Conservation (phyloP, 2,888 invertebrate genomes). For the Tribolium freemani region DNA sequence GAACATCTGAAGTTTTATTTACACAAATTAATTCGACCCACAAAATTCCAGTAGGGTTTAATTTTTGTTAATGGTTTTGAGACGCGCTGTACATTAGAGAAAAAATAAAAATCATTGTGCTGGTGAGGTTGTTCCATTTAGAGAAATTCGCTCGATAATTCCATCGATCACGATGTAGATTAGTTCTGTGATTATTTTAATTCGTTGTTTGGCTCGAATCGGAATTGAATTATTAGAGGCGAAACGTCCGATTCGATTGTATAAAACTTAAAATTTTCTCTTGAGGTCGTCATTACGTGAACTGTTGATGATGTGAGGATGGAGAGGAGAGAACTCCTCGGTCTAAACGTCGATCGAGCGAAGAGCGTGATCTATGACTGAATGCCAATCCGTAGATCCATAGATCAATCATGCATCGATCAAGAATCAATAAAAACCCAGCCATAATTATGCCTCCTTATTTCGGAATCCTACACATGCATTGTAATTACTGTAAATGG, state of each 20-base stretch:
- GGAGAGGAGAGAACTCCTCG: slow-evolving; percentile 17
- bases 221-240: slow-evolving; percentile 41
- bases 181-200: slow-evolving; percentile 51
- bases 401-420: slow-evolving; percentile 67
- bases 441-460: slow-evolving; percentile 64
- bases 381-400: slow-evolving; percentile 64
- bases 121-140: not conserved
- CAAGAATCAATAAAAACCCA: slow-evolving; percentile 65
- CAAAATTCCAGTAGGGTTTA: no score
- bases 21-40: slow-evolving; percentile 7
- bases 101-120: no score
- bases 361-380: slow-evolving; percentile 65
- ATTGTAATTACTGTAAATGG: slow-evolving; percentile 67
- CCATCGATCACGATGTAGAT: slow-evolving; percentile 55
- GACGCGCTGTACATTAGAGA: no score
- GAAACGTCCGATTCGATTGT: slow-evolving; percentile 31
- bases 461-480: slow-evolving; percentile 67
- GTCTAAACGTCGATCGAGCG: slow-evolving; percentile 49
- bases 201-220: slow-evolving; percentile 34
- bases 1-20: slow-evolving; percentile 39
- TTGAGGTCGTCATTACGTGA: slow-evolving; percentile 35
- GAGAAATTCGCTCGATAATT: slow-evolving; percentile 6
- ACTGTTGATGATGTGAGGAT: slow-evolving; percentile 41
- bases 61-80: no score
- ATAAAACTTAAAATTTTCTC: slow-evolving; percentile 34